A percentile compares a stretch with the other conserved stretches of the same genome.
Evolutionary conservation across 2,113 vertebrate genomes (phyloP).

Genomic region (Paramormyrops kingsleyae): DNA sequence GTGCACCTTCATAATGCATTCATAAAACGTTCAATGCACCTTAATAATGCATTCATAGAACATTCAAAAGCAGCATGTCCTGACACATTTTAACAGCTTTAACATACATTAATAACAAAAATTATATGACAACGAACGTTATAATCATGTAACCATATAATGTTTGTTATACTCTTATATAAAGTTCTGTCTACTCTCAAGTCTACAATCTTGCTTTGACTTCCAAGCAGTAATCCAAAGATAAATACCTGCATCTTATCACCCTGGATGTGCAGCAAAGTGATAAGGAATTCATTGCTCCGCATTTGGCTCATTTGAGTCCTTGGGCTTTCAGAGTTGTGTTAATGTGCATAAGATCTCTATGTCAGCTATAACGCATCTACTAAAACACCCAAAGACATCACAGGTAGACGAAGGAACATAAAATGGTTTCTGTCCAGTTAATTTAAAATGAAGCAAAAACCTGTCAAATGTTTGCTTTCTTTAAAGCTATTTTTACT

Average conservation of each 20-base stretch:
- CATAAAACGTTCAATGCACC: too few species aligned
- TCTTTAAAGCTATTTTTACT: slow-evolving; percentile 39
- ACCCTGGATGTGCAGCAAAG: not conserved
- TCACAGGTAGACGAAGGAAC: not conserved
- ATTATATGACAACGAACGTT: not conserved
- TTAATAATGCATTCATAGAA: too few species aligned
- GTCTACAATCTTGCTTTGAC: not conserved
- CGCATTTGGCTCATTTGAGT: not conserved
- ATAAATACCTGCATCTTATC: not conserved
- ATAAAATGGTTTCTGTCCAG: not conserved
- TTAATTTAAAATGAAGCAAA: not conserved
- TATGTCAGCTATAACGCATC: not conserved
- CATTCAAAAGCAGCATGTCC: too few species aligned
- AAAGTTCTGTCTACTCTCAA: not conserved
- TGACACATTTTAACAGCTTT: too few species aligned
- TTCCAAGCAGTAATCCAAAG: not conserved
- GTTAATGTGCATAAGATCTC: not conserved
- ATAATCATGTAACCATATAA: not conserved
- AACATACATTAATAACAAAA: not conserved
- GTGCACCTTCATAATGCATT: too few species aligned
- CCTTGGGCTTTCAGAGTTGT: not conserved
- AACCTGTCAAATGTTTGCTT: not conserved
- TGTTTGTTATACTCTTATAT: not conserved
- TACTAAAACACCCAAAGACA: not conserved
- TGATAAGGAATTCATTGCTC: not conserved